Evolutionary conservation across 2,888 invertebrate genomes (phyloP).

Genomic region (Caenorhabditis plicata): DNA sequence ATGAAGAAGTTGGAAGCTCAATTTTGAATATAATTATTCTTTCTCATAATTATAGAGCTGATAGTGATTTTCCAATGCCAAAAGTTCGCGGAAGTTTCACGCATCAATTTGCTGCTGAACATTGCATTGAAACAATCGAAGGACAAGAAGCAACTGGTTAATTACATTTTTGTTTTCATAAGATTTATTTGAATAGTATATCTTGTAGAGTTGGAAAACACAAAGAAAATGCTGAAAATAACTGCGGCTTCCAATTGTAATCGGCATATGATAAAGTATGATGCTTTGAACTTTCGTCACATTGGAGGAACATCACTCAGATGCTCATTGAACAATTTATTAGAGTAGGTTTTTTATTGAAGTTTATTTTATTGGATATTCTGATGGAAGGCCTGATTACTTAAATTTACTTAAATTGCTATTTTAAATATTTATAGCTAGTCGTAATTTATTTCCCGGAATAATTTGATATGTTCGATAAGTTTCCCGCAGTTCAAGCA

Average conservation of each 20-base stretch:
- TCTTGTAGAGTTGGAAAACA: background rate
- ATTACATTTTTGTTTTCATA: no score
- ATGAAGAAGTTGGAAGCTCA: constrained; percentile 72
- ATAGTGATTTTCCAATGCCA: constrained; percentile 74
- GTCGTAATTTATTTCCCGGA: no score
- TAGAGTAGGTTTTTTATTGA: constrained; percentile 38
- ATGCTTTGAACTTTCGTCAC: constrained; percentile 37
- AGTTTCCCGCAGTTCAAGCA: no score
- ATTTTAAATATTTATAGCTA: background rate
- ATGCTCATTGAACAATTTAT: constrained; percentile 37
- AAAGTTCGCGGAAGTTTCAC: constrained; percentile 94
- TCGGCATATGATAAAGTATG: constrained; percentile 7
- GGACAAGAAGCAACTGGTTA: constrained; percentile 10
- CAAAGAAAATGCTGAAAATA: background rate
- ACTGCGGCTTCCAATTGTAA: background rate
- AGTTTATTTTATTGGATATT: background rate
- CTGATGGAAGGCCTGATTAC: background rate
- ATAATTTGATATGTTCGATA: no score
- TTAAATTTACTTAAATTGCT: background rate
- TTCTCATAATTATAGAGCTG: constrained; percentile 66
- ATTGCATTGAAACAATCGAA: constrained; percentile 25
- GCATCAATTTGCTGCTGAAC: constrained; percentile 89
- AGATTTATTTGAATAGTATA: background rate
- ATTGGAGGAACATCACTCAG: constrained; percentile 43
- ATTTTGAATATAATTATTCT: background rate